Conservation (phyloP, 2,888 invertebrate species). For the Euproctis similis region DNA sequence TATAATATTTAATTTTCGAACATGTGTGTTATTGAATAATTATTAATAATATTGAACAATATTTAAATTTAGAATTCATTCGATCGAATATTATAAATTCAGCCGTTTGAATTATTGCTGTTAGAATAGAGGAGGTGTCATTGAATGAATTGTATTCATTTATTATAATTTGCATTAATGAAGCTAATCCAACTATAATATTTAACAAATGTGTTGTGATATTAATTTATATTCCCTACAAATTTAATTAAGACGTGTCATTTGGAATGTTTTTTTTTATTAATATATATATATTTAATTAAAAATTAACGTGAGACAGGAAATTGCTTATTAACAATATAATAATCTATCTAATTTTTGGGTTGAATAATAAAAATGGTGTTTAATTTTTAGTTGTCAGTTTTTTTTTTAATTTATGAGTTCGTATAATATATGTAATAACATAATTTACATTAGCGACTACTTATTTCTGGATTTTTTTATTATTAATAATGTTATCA, state of each 20-base stretch:
- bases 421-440: too few species aligned
- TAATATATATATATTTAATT: slow-evolving; percentile 17
- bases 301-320: slow-evolving; percentile 13
- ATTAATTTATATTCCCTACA: slow-evolving; percentile 15
- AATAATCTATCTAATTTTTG: slow-evolving; percentile 14
- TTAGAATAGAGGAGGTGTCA: slow-evolving; percentile 8
- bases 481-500: too few species aligned
- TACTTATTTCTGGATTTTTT: too few species aligned
- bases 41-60: slow-evolving; percentile 19
- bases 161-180: slow-evolving; percentile 18
- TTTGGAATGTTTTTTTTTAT: slow-evolving; percentile 9
- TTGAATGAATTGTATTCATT: slow-evolving; percentile 15
- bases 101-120: slow-evolving; percentile 20
- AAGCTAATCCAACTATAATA: slow-evolving; percentile 8
- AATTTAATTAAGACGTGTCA: slow-evolving; percentile 12
- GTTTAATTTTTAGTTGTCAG: too few species aligned
- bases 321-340: slow-evolving; percentile 14
- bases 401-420: too few species aligned
- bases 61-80: slow-evolving; percentile 7
- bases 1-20: slow-evolving; percentile 17
- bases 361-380: too few species aligned
- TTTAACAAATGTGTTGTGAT: slow-evolving; percentile 17
- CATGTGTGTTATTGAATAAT: slow-evolving; percentile 18
- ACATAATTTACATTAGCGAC: too few species aligned
- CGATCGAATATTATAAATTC: slow-evolving; percentile 14